A percentile compares a stretch with the other conserved stretches of the same genome.
Conservation (phyloP, 92 coral and sea anemone genomes). For the Zoanthus gigantus region DNA sequence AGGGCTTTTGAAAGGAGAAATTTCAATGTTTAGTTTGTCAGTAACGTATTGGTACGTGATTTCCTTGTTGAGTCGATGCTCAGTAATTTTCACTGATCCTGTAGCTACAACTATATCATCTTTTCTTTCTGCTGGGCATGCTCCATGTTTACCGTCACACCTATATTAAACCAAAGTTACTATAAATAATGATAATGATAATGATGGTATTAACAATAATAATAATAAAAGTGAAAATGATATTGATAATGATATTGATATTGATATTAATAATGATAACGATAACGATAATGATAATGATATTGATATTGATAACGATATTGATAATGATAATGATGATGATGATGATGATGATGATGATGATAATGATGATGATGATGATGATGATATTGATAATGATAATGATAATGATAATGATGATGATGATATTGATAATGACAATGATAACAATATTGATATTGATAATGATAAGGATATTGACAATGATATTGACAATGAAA, state of each 20-base stretch:
- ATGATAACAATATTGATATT: too few relatives aligned
- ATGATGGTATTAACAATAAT: background rate
- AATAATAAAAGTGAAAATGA: background rate
- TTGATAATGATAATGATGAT: background rate
- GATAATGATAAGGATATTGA: too few relatives aligned
- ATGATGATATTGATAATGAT: too few relatives aligned
- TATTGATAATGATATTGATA: background rate
- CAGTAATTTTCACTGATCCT: constrained; percentile 73
- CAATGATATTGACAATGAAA: too few relatives aligned
- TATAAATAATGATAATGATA: background rate
- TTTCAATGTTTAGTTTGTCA: constrained; percentile 70
- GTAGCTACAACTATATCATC: constrained; percentile 71
- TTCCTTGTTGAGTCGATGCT: constrained; percentile 58
- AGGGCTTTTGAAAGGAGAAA: constrained; percentile 66
- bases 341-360: too few relatives aligned
- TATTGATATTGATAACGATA: background rate
- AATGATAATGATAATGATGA: too few relatives aligned
- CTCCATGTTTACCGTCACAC: constrained; percentile 89
- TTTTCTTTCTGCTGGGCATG: constrained; percentile 81
- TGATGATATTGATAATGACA: too few relatives aligned
- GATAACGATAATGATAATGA: background rate
- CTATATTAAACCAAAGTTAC: constrained; percentile 33
- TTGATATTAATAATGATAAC: background rate
- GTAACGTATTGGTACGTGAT: constrained; percentile 75
- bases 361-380: background rate